phyloP scores from a whole-genome alignment of 2,113 vertebrate genomes.

The Mungos mungo region DNA sequence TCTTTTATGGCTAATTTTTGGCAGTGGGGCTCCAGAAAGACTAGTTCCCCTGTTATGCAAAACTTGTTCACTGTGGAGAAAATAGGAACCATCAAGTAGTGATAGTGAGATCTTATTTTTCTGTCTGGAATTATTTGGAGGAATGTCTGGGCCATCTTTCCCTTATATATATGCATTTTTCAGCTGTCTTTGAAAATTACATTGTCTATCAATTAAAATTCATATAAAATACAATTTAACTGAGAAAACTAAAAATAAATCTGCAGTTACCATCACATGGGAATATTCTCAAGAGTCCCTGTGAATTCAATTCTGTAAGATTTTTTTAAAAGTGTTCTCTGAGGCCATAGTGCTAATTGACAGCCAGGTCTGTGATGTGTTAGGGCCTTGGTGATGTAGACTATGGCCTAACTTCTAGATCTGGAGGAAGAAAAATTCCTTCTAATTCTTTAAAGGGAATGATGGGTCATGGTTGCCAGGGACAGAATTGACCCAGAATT shows the following conservation, averaged over 20 bases:
- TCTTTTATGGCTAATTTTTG: conserved; percentile 26
- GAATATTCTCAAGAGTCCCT: neutral
- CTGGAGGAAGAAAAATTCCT: conserved; percentile 42
- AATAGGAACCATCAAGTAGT: neutral
- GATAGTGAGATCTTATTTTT: neutral
- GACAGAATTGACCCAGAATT: neutral
- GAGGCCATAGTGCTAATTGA: neutral
- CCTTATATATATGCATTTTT: neutral
- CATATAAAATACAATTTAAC: neutral
- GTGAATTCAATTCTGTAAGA: neutral
- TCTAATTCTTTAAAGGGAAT: neutral
- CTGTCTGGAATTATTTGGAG: neutral
- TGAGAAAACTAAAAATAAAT: neutral
- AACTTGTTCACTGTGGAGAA: conserved; percentile 21
- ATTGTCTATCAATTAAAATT: conserved; percentile 39
- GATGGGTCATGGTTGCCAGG: neutral
- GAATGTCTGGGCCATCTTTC: neutral
- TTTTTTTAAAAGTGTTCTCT: neutral
- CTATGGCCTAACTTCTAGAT: neutral
- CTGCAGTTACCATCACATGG: neutral
- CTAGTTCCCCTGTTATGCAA: neutral
- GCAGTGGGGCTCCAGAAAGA: neutral
- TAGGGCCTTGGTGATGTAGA: neutral
- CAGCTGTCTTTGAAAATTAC: neutral
- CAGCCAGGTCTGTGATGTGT: neutral